Evolutionary conservation across 2,888 invertebrate species (phyloP).

Genomic region (Sinopyrophorus schimmeli): DNA sequence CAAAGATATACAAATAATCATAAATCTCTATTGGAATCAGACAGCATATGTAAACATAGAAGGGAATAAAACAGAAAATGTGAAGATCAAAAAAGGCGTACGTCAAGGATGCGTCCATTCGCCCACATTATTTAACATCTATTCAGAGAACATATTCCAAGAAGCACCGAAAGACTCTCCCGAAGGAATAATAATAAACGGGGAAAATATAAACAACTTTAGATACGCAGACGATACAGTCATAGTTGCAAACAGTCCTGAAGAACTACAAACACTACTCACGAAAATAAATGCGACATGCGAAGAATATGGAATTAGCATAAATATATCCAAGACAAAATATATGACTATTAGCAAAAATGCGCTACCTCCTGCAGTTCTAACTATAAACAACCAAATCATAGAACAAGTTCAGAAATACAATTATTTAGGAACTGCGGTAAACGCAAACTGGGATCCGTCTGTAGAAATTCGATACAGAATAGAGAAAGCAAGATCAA

Average conservation of each 20-base stretch:
- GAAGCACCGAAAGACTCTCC: neutral
- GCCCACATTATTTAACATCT: no score
- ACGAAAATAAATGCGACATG: neutral
- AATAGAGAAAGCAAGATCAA: no score
- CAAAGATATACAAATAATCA: slow-evolving; percentile 6
- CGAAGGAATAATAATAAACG: neutral
- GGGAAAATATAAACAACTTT: neutral
- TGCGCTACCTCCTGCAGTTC: neutral
- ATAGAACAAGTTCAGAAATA: no score
- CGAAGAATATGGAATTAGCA: neutral
- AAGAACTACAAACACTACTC: neutral
- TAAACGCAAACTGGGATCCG: no score
- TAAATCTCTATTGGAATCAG: slow-evolving; percentile 13
- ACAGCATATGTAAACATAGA: slow-evolving; percentile 2
- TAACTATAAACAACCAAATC: no score
- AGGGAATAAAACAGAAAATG: no score
- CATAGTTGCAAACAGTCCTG: neutral
- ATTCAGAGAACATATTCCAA: neutral
- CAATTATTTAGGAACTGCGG: no score
- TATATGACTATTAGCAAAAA: neutral
- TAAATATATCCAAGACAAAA: neutral
- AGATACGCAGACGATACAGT: neutral
- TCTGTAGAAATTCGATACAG: no score
- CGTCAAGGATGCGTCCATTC: slow-evolving; percentile 1
- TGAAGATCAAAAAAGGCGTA: no score